Conservation (phyloP, 2,797 vertebrate species). For the Somateria mollissima region DNA sequence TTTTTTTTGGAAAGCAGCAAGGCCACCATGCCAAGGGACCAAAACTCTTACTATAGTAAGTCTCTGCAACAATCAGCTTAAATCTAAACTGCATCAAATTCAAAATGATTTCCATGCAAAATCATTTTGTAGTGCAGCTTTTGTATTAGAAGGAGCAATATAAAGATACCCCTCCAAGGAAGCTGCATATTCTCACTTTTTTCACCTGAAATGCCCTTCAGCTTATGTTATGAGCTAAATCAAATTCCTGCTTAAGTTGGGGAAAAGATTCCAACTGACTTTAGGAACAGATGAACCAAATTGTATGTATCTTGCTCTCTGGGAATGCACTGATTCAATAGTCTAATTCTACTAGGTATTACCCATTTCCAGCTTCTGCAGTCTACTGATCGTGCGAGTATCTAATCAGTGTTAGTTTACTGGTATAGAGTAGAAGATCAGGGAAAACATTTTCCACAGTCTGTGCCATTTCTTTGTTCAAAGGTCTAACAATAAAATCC, state of each 20-base stretch:
- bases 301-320: background rate
- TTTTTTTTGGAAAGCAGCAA: constrained; percentile 18
- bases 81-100: constrained; percentile 22
- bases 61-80: background rate
- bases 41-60: background rate
- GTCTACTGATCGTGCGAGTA: background rate
- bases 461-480: background rate
- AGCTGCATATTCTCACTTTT: constrained; percentile 10
- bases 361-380: background rate
- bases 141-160: background rate
- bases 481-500: background rate
- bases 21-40: background rate
- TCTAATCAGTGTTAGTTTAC: background rate
- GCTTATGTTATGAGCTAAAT: background rate
- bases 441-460: background rate
- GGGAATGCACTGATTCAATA: background rate
- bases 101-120: constrained; percentile 20
- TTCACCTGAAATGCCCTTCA: background rate
- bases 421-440: background rate
- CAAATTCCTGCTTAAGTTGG: background rate
- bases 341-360: background rate
- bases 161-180: background rate
- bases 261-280: background rate
- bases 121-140: background rate
- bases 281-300: background rate